Evolutionary conservation across 2,797 vertebrate species (phyloP).

Genomic region (Schizothorax lantsangensis): DNA sequence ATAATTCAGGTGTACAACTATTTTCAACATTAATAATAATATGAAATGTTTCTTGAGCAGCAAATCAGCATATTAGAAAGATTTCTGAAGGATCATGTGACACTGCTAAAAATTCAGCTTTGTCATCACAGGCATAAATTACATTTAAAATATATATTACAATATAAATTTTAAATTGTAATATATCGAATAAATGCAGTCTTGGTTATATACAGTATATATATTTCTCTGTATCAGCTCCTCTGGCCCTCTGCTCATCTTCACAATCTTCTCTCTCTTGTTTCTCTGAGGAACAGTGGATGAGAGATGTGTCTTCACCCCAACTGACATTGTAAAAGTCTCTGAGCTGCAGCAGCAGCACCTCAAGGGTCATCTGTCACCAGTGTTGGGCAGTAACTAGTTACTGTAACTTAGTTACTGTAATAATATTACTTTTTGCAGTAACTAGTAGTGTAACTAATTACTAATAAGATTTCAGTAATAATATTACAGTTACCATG

Average conservation of each 20-base stretch:
- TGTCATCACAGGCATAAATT: not conserved
- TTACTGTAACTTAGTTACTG: too few relatives aligned
- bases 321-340: slow-evolving; percentile 69
- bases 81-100: not conserved
- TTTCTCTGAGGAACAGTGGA: not conserved
- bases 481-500: too few relatives aligned
- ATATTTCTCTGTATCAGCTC: not conserved
- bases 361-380: slow-evolving; percentile 4
- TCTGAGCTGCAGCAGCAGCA: slow-evolving; percentile 66
- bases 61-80: slow-evolving; percentile 59
- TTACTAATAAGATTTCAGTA: too few relatives aligned
- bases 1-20: slow-evolving; percentile 17
- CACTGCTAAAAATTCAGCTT: not conserved
- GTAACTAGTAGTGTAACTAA: too few relatives aligned
- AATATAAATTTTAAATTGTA: not conserved
- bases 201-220: not conserved
- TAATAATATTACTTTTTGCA: too few relatives aligned
- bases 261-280: not conserved
- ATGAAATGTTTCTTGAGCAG: slow-evolving; percentile 47
- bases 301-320: slow-evolving; percentile 72
- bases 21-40: not conserved
- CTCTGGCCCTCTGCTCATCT: not conserved
- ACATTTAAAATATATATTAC: not conserved
- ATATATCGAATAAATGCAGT: not conserved
- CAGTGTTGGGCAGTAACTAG: too few relatives aligned